Conservation (phyloP, 2,888 invertebrate species). For the Metalampra italica region DNA sequence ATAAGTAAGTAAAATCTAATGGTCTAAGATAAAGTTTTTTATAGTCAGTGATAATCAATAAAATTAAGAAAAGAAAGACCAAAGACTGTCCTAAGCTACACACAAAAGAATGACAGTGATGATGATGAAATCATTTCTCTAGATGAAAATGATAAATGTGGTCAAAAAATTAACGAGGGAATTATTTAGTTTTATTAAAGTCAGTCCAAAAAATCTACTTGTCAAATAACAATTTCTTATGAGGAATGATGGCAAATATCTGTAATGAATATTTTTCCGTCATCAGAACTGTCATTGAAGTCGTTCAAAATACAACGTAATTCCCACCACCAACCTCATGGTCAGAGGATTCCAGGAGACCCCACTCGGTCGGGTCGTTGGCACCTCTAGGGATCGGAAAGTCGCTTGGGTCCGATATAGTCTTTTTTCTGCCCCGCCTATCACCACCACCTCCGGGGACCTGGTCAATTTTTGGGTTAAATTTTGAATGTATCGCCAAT, state of each 20-base stretch:
- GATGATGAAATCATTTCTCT: neutral
- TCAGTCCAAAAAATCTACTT: too few relatives aligned
- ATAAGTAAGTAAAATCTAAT: neutral
- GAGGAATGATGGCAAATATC: too few relatives aligned
- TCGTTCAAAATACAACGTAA: too few relatives aligned
- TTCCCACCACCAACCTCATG: constrained; percentile 36
- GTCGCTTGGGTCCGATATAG: constrained; percentile 37
- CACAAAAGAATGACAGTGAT: neutral
- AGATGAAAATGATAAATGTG: neutral
- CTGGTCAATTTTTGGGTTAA: constrained; percentile 22
- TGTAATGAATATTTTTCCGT: neutral
- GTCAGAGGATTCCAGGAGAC: constrained; percentile 49
- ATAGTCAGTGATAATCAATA: neutral
- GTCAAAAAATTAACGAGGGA: neutral
- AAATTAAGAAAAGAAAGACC: neutral
- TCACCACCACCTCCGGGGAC: constrained; percentile 35
- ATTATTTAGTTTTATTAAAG: too few relatives aligned
- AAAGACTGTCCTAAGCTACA: neutral
- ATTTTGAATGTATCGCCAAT: constrained; percentile 1
- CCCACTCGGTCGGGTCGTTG: constrained; percentile 41
- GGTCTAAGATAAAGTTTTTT: neutral
- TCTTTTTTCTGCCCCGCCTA: constrained; percentile 55
- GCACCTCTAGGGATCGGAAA: constrained; percentile 38
- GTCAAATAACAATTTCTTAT: too few relatives aligned
- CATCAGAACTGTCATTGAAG: neutral